Evolutionary conservation across 2,113 vertebrate species (phyloP).

Genomic region (Manacus vitellinus): DNA sequence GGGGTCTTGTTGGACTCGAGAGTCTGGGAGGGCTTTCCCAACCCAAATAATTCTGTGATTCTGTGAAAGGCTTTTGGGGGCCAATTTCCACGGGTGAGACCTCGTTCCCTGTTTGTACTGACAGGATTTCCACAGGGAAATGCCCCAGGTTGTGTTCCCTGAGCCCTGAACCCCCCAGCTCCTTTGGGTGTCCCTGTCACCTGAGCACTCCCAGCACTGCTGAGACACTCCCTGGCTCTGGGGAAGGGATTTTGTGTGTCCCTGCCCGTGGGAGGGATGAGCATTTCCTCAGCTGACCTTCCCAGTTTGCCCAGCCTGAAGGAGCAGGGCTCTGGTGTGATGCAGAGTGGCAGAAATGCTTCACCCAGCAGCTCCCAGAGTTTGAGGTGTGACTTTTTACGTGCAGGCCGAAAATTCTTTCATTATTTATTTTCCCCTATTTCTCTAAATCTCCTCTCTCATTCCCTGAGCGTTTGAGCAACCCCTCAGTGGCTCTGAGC

Average conservation of each 20-base stretch:
- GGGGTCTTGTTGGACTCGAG: background rate
- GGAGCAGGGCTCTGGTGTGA: background rate
- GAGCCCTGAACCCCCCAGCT: background rate
- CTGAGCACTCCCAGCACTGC: background rate
- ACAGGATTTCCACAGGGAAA: background rate
- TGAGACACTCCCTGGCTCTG: accelerated
- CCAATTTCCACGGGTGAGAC: background rate
- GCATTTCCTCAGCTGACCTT: background rate
- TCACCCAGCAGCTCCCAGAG: background rate
- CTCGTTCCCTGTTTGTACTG: accelerated
- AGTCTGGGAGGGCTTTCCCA: background rate
- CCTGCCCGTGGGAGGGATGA: background rate
- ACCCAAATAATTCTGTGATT: background rate
- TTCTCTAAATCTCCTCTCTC: background rate
- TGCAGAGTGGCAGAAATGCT: background rate
- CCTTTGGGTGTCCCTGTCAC: background rate
- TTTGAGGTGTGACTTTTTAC: background rate
- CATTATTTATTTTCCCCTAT: background rate
- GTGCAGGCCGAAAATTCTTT: background rate
- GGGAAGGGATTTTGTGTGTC: background rate
- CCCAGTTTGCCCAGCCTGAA: background rate
- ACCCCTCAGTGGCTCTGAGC: background rate
- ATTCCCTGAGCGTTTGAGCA: background rate
- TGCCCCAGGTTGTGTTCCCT: background rate
- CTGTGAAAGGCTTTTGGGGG: background rate